Percentiles rank a stretch among this genome's conserved stretches.
Conservation (phyloP, 1,140 invertebrate species). For the Aphelinus atriplicis region DNA sequence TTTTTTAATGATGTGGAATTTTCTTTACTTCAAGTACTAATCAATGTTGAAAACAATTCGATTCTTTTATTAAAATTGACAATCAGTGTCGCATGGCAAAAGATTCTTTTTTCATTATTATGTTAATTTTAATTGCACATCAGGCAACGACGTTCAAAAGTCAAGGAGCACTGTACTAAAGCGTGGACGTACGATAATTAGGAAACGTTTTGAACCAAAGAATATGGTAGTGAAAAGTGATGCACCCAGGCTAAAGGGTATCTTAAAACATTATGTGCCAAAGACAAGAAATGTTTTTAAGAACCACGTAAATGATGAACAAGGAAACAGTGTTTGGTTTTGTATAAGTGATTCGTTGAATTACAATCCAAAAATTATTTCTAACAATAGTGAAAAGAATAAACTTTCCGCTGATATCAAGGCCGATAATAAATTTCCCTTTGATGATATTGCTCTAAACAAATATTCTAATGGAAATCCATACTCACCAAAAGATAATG, state of each 20-base stretch:
- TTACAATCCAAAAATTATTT: slow-evolving; percentile 13
- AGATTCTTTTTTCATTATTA: slow-evolving; percentile 37
- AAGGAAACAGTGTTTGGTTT: slow-evolving; percentile 38
- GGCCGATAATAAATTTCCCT: neutral
- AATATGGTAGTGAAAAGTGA: slow-evolving; percentile 40
- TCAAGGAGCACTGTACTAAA: slow-evolving; percentile 51
- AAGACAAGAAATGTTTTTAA: slow-evolving; percentile 33
- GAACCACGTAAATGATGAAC: slow-evolving; percentile 13
- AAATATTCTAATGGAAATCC: slow-evolving; percentile 1
- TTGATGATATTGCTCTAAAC: neutral
- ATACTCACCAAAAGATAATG: slow-evolving; percentile 13
- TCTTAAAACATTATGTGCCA: slow-evolving; percentile 20
- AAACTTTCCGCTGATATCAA: neutral
- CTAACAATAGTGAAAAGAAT: neutral
- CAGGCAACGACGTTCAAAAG: slow-evolving; percentile 46
- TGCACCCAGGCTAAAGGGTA: slow-evolving; percentile 25
- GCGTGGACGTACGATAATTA: slow-evolving; percentile 56
- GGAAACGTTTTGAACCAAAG: slow-evolving; percentile 44
- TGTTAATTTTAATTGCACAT: slow-evolving; percentile 47
- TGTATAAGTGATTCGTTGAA: slow-evolving; percentile 12
- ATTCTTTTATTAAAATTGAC: slow-evolving; percentile 31
- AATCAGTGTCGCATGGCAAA: slow-evolving; percentile 32
- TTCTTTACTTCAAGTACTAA: slow-evolving; percentile 17
- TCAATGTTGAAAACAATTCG: slow-evolving; percentile 24
- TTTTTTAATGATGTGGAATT: too few relatives aligned